Evolutionary conservation across 2,888 invertebrate genomes (phyloP).

Genomic region (Nephrotoma guestfalica): DNA sequence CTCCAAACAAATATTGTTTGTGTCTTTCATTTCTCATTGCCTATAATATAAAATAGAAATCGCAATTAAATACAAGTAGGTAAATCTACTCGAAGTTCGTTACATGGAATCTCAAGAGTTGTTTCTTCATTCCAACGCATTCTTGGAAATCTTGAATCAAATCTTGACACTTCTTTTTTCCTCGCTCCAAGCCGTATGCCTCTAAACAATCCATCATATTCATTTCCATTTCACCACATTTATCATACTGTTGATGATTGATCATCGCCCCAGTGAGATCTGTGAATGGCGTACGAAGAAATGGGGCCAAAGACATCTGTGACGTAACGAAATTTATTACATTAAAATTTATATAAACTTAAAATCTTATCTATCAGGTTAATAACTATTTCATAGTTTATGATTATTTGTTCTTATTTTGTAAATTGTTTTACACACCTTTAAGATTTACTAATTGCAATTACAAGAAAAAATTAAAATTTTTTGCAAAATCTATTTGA

Average conservation of each 20-base stretch:
- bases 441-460: not conserved
- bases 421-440: not conserved
- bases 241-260: slow-evolving; percentile 48
- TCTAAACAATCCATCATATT: slow-evolving; percentile 63
- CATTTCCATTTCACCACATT: slow-evolving; percentile 53
- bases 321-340: not conserved
- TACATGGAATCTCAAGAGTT: slow-evolving; percentile 42
- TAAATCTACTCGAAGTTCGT: slow-evolving; percentile 11
- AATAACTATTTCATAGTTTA: too few species aligned
- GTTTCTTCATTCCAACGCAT: slow-evolving; percentile 46
- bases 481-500: not conserved
- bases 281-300: slow-evolving; percentile 51
- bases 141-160: slow-evolving; percentile 56
- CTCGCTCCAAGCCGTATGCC: slow-evolving; percentile 59
- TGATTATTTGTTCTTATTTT: not conserved
- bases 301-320: slow-evolving; percentile 48
- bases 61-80: not conserved
- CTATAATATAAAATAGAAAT: slow-evolving; percentile 16
- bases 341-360: not conserved
- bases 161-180: slow-evolving; percentile 42
- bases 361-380: too few species aligned
- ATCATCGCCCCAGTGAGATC: slow-evolving; percentile 50
- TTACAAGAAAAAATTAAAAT: not conserved
- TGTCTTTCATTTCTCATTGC: slow-evolving; percentile 47
- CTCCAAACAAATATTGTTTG: slow-evolving; percentile 43